phyloP scores from a whole-genome alignment of 2,888 invertebrate genomes.

The Hecatera dysodea region DNA sequence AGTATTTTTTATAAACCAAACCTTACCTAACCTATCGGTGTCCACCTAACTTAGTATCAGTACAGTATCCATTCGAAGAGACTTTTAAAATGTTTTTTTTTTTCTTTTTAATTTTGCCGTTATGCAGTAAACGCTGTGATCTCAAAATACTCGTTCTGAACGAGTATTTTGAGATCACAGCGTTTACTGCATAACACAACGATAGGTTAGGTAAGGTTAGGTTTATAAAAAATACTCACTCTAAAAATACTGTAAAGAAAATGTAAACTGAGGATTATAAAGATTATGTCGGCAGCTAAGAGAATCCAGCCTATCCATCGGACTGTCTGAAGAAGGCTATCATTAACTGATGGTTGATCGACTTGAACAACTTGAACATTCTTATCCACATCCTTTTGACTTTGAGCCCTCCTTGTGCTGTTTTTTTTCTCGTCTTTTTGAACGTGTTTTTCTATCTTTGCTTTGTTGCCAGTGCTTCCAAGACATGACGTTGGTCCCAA shows the following conservation, averaged over 20 bases:
- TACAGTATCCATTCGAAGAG: no score
- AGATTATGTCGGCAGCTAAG: not conserved
- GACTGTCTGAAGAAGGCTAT: conserved; percentile 60
- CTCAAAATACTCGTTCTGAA: no score
- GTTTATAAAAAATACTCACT: not conserved
- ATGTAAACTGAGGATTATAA: conserved; percentile 7
- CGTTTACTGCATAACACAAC: no score
- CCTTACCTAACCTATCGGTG: not conserved
- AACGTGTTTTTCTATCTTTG: not conserved
- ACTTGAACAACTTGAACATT: no score
- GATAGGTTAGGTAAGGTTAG: not conserved
- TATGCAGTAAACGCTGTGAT: no score
- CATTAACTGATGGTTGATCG: no score
- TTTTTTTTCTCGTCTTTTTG: not conserved
- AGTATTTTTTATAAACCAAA: not conserved
- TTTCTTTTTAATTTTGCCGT: no score
- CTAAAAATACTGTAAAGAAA: conserved; percentile 2
- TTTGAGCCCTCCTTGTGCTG: no score
- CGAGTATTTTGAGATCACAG: no score
- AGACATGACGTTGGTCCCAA: conserved; percentile 69
- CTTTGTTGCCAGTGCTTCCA: not conserved
- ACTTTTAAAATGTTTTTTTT: no score
- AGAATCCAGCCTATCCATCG: conserved; percentile 57
- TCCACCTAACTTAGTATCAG: no score
- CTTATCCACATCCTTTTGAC: no score